Evolutionary conservation across 2,888 invertebrate genomes (phyloP), one percentile per base, ranked within the genome.

Genomic region (Melitaea athalia): DNA sequence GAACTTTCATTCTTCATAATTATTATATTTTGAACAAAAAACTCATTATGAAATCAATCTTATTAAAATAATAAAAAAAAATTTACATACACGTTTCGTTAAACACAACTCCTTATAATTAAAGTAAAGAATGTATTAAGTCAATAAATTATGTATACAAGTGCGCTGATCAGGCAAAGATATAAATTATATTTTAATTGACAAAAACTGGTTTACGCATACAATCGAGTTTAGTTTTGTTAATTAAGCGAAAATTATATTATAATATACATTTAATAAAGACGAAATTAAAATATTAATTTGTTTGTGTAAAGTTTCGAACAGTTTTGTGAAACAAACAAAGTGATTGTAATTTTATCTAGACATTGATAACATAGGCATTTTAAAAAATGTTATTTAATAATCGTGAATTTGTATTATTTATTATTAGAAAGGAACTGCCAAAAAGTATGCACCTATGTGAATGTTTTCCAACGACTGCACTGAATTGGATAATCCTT

Each of bases 171-270:
- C 72, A 64, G 67, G 63, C 70, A 17, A 62, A 67, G 72, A 67
- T 72, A 69, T 72, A 72, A 72, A 72, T 72, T 72, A 72, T 72
- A 72, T 72, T 72, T 72, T 72, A 72, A 71, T 71, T 71, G 69
- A 71, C 69, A 64, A 70, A 70, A 72, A 72, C 63, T 42, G 70
- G 70, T 72, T 63, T 64, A 62, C 43, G 59, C 77, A 76, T 70
- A 65, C 65, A 64, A 70, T 69, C 76, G 64, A 63, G 63, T 64
- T 72, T 70, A 72, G 72, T 72, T 72, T 75, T 59, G 69, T 72
- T 72, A 67, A 72, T 72, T 72, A 72, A 72, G 70, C 60, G 52
- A 67, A 72, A 70, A 69, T 76, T 70, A 68, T 24, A 24, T n/a
- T n/a, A n/a, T n/a, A 24, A 24, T 24, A 24, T 24, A 24, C 24